phyloP scores from a whole-genome alignment of 2,888 invertebrate species.

The Caenorhabditis macrosperma region DNA sequence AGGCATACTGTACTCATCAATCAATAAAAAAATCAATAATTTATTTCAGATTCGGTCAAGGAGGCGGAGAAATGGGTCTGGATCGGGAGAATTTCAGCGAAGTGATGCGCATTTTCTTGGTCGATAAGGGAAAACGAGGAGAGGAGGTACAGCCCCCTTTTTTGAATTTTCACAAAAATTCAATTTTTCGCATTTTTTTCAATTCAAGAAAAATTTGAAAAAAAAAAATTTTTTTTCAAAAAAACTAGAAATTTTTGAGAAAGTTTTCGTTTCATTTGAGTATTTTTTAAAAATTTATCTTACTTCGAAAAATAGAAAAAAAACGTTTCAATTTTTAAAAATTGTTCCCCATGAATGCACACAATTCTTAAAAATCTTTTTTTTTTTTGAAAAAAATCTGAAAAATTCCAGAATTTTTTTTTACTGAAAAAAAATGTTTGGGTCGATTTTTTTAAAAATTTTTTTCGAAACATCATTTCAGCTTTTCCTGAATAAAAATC shows the following conservation, averaged over 20 bases:
- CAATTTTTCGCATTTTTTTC: background rate
- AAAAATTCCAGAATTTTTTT: background rate
- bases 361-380: no score
- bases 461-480: no score
- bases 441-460: no score
- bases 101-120: conserved; percentile 84
- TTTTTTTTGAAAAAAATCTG: background rate
- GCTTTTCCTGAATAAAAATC: no score
- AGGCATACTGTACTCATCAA: no score
- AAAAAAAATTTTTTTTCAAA: background rate
- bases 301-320: no score
- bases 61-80: conserved; percentile 88
- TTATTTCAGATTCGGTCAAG: conserved; percentile 87
- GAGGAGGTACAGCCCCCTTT: conserved; percentile 25
- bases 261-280: background rate
- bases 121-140: conserved; percentile 53
- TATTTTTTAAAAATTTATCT: no score
- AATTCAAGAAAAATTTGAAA: background rate
- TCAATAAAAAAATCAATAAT: background rate
- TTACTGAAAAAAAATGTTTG: no score
- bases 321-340: background rate
- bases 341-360: no score
- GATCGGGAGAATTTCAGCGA: conserved; percentile 93
- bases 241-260: background rate
- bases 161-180: background rate